A percentile compares a stretch with the other conserved stretches of the same genome.
Evolutionary conservation across 2,888 invertebrate genomes (phyloP).

Genomic region (Adineta ricciae): DNA sequence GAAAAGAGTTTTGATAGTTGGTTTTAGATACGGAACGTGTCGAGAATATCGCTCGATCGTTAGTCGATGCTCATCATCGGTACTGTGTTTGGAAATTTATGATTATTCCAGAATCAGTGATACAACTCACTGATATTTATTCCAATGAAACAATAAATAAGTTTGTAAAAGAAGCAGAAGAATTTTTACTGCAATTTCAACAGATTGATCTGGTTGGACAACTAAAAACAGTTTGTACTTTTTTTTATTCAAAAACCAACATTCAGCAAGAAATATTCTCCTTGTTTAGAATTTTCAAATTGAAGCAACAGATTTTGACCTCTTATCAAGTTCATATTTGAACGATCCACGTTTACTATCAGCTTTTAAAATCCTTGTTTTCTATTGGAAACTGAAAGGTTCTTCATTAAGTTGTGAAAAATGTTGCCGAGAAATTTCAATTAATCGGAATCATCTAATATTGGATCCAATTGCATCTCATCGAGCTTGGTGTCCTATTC

Average conservation of each 20-base stretch:
- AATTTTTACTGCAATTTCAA: neutral
- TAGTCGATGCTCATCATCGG: neutral
- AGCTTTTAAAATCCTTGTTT: neutral
- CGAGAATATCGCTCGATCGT: neutral
- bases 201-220: neutral
- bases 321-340: neutral
- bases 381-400: neutral
- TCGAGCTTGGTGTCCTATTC: conserved; percentile 29
- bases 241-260: too few relatives aligned
- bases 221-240: neutral
- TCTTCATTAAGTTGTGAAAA: conserved; percentile 1
- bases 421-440: conserved; percentile 12
- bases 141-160: neutral
- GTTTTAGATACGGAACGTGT: neutral
- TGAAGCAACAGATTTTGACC: neutral
- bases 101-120: neutral
- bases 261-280: too few relatives aligned
- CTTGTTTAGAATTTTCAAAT: neutral
- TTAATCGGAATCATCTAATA: neutral
- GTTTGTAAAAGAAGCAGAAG: neutral
- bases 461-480: conserved; percentile 23
- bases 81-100: conserved; percentile 7
- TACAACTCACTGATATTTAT: neutral
- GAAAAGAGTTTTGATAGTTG: neutral
- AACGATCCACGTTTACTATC: neutral